Evolutionary conservation across 2,888 invertebrate species (phyloP), one percentile per base, ranked within the genome.

Genomic region (Xestoiulus laeticollis): DNA sequence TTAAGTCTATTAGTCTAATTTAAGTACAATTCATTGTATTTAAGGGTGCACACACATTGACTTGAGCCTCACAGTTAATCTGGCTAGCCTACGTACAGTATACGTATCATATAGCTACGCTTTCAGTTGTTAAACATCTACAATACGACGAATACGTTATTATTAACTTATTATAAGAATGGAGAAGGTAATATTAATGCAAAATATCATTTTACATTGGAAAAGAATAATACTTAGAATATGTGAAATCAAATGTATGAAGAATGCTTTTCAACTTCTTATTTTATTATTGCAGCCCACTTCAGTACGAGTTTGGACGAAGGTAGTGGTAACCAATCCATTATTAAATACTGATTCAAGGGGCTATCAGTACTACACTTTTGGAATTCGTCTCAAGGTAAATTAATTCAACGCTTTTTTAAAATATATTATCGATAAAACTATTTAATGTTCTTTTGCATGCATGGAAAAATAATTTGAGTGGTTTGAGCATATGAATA

Each of bases 271-370:
- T 19, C 14, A 48, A 48, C 38, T 38, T 68, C 16, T 85, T 85
- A 32, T 85, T 12, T 43, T n/a, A n/a, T 85, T 14, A 43, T 33
- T n/a, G 19, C 44, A 85, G 85, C 1, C 16, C 0, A 85, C 44
- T 44, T 1, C n/a, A 1, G 16, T 85, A 10, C 19, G 38, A 43
- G 85, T n/a, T n/a, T n/a, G n/a, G n/a, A n/a, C n/a, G n/a, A n/a
- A n/a, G n/a, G n/a, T n/a, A n/a, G n/a, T n/a, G n/a, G n/a, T 85
- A 22, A 85, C 85, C 6, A n/a, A 85, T 43, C 85, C 85, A 22
- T 44, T 85, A n/a, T 22, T 44, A 38, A 14, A 44, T 85, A 44
- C 44, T 10, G n/a, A 12, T 26, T 12, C 44, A 44, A 85, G 43
- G 22, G 43, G 43, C 14, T 16, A 33, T n/a, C 85, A 85, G 33